Conservation (phyloP, 2,113 vertebrate species). For the Otolemur garnettii region DNA sequence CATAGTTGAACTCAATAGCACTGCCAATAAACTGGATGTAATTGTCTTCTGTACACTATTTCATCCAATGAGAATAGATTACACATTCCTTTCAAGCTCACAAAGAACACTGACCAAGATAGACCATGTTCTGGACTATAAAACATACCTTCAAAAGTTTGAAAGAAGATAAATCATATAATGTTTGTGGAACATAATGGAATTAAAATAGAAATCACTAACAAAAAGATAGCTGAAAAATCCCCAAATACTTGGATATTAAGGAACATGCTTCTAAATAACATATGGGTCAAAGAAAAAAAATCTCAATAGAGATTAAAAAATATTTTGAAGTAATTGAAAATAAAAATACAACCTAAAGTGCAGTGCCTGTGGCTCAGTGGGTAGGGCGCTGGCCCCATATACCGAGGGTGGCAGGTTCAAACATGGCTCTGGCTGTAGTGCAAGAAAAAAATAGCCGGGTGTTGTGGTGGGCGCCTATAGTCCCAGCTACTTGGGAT, state of each 20-base stretch:
- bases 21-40: background rate
- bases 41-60: background rate
- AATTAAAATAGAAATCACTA: background rate
- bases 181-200: background rate
- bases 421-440: too few species aligned
- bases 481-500: too few species aligned
- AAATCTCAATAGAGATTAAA: background rate
- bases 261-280: background rate
- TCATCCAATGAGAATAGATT: background rate
- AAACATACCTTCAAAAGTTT: background rate
- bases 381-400: too few species aligned
- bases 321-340: background rate
- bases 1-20: background rate
- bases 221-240: background rate
- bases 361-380: too few species aligned
- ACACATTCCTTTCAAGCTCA: background rate
- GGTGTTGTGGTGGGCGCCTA: too few species aligned
- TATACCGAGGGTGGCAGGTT: too few species aligned
- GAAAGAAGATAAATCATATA: background rate
- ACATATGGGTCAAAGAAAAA: background rate
- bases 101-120: background rate
- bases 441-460: too few species aligned
- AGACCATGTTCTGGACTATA: background rate
- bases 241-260: background rate
- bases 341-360: background rate